A percentile compares a stretch with the other conserved stretches of the same genome.
phyloP scores from a whole-genome alignment of 2,797 vertebrate species.

The Threskiornis aethiopicus region DNA sequence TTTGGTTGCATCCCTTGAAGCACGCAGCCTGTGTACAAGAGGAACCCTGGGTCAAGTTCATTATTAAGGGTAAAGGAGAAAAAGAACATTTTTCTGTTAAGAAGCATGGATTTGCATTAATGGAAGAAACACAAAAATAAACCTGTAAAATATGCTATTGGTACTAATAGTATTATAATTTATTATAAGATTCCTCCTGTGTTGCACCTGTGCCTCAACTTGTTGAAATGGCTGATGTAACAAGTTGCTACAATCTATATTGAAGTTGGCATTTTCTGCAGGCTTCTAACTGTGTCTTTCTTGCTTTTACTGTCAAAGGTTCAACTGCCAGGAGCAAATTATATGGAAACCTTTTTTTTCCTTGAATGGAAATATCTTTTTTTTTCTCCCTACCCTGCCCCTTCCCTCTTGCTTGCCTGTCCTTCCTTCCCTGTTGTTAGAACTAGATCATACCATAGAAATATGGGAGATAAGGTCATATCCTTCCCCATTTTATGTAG shows the following conservation, averaged over 20 bases:
- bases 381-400: fast-evolving
- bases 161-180: neutral
- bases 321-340: neutral
- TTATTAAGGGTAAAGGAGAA: neutral
- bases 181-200: neutral
- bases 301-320: neutral
- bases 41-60: neutral
- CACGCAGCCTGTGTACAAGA: neutral
- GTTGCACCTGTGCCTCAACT: neutral
- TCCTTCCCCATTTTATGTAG: neutral
- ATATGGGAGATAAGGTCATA: neutral
- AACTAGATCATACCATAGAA: neutral
- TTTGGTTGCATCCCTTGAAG: neutral
- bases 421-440: neutral
- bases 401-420: neutral
- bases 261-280: neutral
- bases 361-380: neutral
- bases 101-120: neutral
- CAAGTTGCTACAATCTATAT: neutral
- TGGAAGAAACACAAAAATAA: neutral
- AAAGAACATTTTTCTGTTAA: neutral
- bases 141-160: neutral
- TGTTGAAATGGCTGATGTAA: neutral
- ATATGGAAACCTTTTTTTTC: neutral
- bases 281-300: neutral